phyloP scores from a whole-genome alignment of 2,797 vertebrate species.

The Danio aesculapii region DNA sequence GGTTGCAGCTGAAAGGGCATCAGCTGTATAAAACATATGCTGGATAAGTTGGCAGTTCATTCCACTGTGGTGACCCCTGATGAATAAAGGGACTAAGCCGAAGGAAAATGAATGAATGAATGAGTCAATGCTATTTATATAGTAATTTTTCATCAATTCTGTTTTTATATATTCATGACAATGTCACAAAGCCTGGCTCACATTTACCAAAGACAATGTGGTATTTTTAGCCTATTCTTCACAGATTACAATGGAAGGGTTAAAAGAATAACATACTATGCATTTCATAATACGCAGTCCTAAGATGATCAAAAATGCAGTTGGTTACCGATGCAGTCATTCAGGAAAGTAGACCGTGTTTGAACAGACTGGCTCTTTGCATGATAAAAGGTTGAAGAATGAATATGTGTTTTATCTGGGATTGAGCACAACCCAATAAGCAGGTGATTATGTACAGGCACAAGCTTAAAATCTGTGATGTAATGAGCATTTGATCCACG shows the following conservation, averaged over 20 bases:
- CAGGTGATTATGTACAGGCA: slow-evolving; percentile 39
- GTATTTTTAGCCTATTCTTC: slow-evolving; percentile 16
- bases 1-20: too few species aligned
- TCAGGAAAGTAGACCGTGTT: slow-evolving; percentile 13
- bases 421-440: slow-evolving; percentile 48
- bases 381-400: slow-evolving; percentile 32
- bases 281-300: slow-evolving; percentile 17
- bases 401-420: slow-evolving; percentile 45
- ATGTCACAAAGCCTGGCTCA: neutral
- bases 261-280: neutral
- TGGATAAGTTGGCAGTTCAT: too few species aligned
- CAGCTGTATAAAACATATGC: too few species aligned
- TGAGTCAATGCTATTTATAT: too few species aligned
- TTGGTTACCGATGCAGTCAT: slow-evolving; percentile 15
- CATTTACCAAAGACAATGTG: neutral
- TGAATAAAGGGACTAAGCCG: too few species aligned
- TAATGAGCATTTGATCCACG: slow-evolving; percentile 40
- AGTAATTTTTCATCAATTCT: neutral
- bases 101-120: too few species aligned
- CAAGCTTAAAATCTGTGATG: slow-evolving; percentile 38
- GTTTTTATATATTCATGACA: neutral
- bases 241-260: neutral
- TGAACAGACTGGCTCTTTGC: slow-evolving; percentile 19
- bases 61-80: too few species aligned
- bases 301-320: neutral